These are phyloP conservation scores for Brachyhypopomus gauderio DNA, from an alignment of 2,113 vertebrate species.

Conservation along the genomic window DNA sequence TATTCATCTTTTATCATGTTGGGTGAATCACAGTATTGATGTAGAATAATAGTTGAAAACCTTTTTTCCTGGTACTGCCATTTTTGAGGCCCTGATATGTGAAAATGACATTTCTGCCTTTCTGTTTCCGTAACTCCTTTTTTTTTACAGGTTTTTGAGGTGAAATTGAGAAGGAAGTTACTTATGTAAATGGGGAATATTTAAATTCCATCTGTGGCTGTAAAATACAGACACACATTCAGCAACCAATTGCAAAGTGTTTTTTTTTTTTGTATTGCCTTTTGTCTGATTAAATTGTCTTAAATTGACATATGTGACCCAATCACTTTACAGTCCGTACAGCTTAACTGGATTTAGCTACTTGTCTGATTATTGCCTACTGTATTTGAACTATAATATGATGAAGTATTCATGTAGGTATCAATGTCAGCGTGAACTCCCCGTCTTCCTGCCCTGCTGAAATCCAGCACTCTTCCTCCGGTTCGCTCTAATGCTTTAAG, in stretches of 20 bases:
- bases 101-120: not conserved
- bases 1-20: not conserved
- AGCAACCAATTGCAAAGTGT: no score
- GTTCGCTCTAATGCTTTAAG: slow-evolving; percentile 9
- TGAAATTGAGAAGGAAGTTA: no score
- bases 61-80: not conserved
- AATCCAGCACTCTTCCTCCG: slow-evolving; percentile 21
- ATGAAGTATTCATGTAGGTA: slow-evolving; percentile 52
- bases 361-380: slow-evolving; percentile 28
- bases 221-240: no score
- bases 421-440: slow-evolving; percentile 34
- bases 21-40: not conserved
- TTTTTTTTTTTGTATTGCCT: not conserved
- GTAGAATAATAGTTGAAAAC: not conserved
- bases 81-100: not conserved
- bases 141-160: not conserved
- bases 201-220: no score
- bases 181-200: no score
- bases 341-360: slow-evolving; percentile 12
- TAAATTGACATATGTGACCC: not conserved
- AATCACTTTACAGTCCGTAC: not conserved
- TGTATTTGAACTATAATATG: slow-evolving; percentile 43
- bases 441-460: slow-evolving; percentile 19
- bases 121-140: not conserved
- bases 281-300: not conserved